These are phyloP conservation scores for Ailuropoda melanoleuca DNA, from an alignment of 2,113 vertebrate genomes.

Conservation along the genomic window DNA sequence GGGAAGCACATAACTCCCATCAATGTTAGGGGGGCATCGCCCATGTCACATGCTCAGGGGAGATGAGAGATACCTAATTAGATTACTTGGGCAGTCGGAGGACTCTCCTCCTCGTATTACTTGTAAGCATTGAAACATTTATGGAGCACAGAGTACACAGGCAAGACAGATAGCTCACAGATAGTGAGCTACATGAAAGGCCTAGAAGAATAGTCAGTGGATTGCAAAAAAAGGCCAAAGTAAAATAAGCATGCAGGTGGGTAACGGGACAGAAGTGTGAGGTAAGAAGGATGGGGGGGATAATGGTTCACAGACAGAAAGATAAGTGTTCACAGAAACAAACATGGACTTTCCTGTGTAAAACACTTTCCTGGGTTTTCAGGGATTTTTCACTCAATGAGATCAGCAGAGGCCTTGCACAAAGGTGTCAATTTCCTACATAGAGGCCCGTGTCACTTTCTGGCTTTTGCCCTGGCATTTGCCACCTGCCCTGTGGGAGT, in stretches of 20 bases:
- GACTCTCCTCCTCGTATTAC: neutral
- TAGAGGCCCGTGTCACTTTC: neutral
- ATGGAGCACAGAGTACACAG: neutral
- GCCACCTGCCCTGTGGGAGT: neutral
- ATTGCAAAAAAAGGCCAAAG: neutral
- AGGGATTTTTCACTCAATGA: neutral
- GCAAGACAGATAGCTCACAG: conserved; percentile 3
- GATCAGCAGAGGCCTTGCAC: neutral
- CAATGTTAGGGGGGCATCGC: neutral
- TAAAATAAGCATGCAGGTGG: neutral
- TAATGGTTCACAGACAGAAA: conserved; percentile 38
- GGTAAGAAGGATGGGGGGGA: neutral
- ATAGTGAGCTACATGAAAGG: neutral
- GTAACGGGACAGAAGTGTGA: neutral
- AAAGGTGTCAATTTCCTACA: neutral
- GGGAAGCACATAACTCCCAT: neutral
- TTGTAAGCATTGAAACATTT: neutral
- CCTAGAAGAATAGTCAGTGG: neutral
- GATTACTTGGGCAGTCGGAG: neutral
- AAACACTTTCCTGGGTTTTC: neutral
- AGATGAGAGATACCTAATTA: neutral
- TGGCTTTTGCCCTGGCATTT: conserved; percentile 28
- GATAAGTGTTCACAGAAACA: conserved; percentile 42
- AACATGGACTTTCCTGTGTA: neutral
- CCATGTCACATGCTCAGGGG: neutral